These are phyloP conservation scores for Elgonia sp. DNA, from an alignment of 2,888 invertebrate genomes.

Conservation along the genomic window DNA sequence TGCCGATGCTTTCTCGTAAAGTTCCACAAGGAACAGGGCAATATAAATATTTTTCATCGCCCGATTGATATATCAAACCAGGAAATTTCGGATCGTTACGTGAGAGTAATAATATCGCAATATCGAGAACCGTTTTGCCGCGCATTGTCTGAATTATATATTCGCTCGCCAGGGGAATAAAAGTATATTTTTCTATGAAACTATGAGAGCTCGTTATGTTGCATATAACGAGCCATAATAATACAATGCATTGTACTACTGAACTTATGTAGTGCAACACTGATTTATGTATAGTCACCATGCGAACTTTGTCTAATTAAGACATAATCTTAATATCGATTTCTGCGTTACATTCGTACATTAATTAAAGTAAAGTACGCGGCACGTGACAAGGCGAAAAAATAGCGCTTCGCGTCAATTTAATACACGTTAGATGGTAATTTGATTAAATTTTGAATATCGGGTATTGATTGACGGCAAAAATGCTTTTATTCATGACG, in stretches of 20 bases:
- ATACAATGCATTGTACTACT: constrained; percentile 38
- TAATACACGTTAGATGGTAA: constrained; percentile 11
- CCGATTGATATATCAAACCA: constrained; percentile 24
- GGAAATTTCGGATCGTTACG: constrained; percentile 29
- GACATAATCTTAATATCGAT: constrained; percentile 67
- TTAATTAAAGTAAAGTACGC: constrained; percentile 38
- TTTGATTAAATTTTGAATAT: constrained; percentile 48
- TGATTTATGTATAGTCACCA: constrained; percentile 64
- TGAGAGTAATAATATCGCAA: constrained; percentile 21
- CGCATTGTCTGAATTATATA: constrained; percentile 42
- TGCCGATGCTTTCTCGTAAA: constrained; percentile 37
- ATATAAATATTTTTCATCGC: constrained; percentile 9
- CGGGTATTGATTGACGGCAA: constrained; percentile 15
- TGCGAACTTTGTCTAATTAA: constrained; percentile 68
- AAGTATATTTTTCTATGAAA: constrained; percentile 38
- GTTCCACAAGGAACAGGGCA: background rate
- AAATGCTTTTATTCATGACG: constrained; percentile 23
- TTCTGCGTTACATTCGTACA: constrained; percentile 36
- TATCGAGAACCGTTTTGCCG: constrained; percentile 8
- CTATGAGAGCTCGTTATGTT: constrained; percentile 40
- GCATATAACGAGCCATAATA: constrained; percentile 56
- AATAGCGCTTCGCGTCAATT: constrained; percentile 27
- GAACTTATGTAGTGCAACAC: constrained; percentile 45
- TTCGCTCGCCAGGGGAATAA: constrained; percentile 27
- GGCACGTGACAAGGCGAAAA: background rate